Evolutionary conservation across 1,140 invertebrate genomes (phyloP).

Genomic region (Holcopasites calliopsidis): DNA sequence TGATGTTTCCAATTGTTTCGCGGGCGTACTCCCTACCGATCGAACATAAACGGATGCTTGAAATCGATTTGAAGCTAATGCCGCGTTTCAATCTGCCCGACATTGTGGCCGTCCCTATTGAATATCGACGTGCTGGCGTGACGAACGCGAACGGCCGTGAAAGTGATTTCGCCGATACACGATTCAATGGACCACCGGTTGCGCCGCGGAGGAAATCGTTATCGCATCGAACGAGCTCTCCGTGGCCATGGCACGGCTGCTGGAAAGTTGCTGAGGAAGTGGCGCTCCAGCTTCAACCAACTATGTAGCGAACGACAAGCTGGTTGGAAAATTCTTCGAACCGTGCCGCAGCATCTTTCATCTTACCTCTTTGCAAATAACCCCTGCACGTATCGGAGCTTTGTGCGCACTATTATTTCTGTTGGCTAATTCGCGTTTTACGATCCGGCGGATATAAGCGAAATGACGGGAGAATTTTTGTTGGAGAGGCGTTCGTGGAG

Average conservation of each 20-base stretch:
- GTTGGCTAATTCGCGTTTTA: background rate
- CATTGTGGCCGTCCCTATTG: background rate
- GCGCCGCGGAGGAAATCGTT: constrained; percentile 34
- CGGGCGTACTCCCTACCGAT: background rate
- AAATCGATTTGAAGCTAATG: constrained; percentile 1
- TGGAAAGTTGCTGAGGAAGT: background rate
- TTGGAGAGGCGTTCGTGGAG: no score
- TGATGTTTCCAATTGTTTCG: no score
- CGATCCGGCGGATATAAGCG: no score
- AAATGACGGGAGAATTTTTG: no score
- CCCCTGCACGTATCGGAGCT: no score
- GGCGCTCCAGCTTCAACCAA: background rate
- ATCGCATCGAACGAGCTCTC: constrained; percentile 3
- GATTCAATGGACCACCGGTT: constrained; percentile 42
- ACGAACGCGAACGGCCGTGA: constrained; percentile 14
- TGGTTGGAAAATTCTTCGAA: background rate
- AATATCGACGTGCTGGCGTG: constrained; percentile 8
- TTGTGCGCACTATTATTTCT: background rate
- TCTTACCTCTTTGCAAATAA: background rate
- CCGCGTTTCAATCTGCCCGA: background rate
- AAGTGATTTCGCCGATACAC: constrained; percentile 23
- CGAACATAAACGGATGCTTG: no score
- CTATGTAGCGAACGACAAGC: background rate
- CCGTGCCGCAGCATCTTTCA: background rate
- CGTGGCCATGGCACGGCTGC: background rate